These are phyloP conservation scores for Chironomus riparius DNA, from an alignment of 2,888 invertebrate species.

Conservation along the genomic window DNA sequence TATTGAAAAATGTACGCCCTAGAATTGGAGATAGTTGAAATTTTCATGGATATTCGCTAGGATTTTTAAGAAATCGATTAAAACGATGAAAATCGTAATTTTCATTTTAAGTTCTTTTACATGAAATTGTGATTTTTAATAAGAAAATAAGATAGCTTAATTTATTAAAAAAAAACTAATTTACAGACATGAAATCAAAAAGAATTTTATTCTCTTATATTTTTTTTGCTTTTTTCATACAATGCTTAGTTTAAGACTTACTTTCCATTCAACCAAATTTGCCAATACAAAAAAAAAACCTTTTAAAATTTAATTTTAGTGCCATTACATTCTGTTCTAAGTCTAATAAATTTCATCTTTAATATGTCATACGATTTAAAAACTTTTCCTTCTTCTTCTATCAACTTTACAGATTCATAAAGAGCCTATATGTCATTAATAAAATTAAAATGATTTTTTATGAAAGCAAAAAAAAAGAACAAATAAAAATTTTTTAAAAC, in stretches of 20 bases:
- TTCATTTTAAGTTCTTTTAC: neutral
- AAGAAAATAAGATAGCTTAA: neutral
- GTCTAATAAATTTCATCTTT: neutral
- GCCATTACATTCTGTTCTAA: neutral
- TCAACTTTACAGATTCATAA: neutral
- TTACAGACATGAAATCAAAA: neutral
- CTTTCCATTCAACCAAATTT: neutral
- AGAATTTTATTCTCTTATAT: neutral
- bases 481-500: neutral
- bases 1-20: neutral
- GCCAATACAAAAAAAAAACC: neutral
- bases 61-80: neutral
- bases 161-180: neutral
- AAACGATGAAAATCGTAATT: neutral
- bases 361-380: neutral
- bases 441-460: neutral
- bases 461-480: neutral
- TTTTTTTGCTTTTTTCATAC: neutral
- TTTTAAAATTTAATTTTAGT: neutral
- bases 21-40: neutral
- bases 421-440: neutral
- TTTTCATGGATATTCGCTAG: neutral
- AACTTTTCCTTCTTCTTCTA: neutral
- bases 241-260: neutral
- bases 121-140: neutral